Conservation (phyloP, 2,113 vertebrate species). For the Cyprinodon brontotheroides region DNA sequence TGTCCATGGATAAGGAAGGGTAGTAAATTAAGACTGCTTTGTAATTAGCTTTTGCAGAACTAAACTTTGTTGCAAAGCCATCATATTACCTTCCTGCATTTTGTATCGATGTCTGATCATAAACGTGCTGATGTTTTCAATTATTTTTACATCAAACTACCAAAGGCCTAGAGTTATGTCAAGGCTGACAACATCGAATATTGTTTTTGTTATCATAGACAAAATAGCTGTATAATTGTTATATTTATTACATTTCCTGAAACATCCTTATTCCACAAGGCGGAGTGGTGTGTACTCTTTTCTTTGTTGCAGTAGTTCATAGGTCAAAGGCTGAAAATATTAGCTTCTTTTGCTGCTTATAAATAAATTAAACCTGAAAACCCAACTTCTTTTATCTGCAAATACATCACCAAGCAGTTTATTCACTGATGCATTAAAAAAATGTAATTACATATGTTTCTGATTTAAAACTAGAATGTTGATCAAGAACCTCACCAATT, state of each 20-base stretch:
- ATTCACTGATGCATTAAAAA: too few species aligned
- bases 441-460: too few species aligned
- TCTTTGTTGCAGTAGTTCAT: too few species aligned
- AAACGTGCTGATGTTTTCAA: background rate
- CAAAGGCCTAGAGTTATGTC: background rate
- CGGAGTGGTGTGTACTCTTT: too few species aligned
- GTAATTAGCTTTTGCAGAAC: conserved; percentile 1
- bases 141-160: background rate
- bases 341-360: background rate
- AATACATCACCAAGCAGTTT: too few species aligned
- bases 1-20: background rate
- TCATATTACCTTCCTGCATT: background rate
- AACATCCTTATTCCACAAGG: too few species aligned
- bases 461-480: too few species aligned
- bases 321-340: background rate
- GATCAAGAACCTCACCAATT: too few species aligned
- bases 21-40: background rate
- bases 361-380: background rate
- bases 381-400: too few species aligned
- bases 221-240: background rate
- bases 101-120: background rate
- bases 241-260: background rate
- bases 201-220: background rate
- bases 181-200: background rate
- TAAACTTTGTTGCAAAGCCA: background rate